Evolutionary conservation across 2,797 vertebrate genomes (phyloP).

Genomic region (Sebastes flavidus): DNA sequence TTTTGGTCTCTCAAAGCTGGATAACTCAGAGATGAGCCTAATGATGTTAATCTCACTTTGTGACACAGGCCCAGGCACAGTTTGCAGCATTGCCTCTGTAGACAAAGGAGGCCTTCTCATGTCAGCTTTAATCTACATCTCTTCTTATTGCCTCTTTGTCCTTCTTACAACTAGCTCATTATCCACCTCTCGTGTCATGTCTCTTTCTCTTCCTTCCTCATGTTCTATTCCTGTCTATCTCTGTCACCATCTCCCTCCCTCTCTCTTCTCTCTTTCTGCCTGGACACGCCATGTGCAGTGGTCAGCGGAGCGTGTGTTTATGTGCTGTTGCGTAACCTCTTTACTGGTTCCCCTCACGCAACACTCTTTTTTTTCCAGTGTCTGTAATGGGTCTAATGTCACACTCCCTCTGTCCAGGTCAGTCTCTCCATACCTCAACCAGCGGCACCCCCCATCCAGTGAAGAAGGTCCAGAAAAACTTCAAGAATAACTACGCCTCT

Average conservation of each 20-base stretch:
- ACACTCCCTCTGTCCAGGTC: slow-evolving; percentile 80
- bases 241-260: not conserved
- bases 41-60: not conserved
- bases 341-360: slow-evolving; percentile 7
- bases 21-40: not conserved
- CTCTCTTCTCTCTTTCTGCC: not conserved
- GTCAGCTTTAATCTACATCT: not conserved
- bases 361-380: not conserved
- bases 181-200: not conserved
- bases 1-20: not conserved
- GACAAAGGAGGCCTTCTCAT: not conserved
- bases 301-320: slow-evolving; percentile 35
- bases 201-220: slow-evolving; percentile 11
- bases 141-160: not conserved
- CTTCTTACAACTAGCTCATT: not conserved
- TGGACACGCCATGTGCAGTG: slow-evolving; percentile 21
- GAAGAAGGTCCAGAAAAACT: slow-evolving; percentile 97
- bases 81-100: not conserved
- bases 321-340: slow-evolving; percentile 50
- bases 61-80: not conserved
- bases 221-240: slow-evolving; percentile 22
- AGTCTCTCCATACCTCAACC: slow-evolving; percentile 91
- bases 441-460: slow-evolving; percentile 87
- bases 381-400: slow-evolving; percentile 15
- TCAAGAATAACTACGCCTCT: slow-evolving; percentile 98